Conservation (phyloP, 53 echinoderm and acorn worm genomes). For the Pentamera pediparva region DNA sequence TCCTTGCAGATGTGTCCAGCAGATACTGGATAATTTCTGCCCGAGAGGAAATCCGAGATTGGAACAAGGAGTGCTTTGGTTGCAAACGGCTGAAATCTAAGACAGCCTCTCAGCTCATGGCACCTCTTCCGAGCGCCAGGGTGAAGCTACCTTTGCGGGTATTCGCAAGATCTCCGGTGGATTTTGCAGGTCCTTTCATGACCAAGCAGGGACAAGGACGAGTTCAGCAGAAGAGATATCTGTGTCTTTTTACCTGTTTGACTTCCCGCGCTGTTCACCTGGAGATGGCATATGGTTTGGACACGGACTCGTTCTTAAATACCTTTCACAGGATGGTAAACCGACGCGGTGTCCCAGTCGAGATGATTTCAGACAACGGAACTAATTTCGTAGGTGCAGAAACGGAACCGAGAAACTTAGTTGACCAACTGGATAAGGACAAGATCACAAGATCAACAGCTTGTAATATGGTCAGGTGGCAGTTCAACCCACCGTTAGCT, state of each 20-base stretch:
- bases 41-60: slow-evolving; percentile 17
- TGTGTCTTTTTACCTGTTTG: slow-evolving; percentile 27
- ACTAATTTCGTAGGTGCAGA: slow-evolving; percentile 18
- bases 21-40: slow-evolving; percentile 9
- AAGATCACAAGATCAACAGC: slow-evolving; percentile 6
- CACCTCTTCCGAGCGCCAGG: slow-evolving; percentile 5
- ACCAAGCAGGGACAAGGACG: slow-evolving; percentile 28
- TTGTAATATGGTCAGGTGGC: not conserved
- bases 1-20: not conserved
- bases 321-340: not conserved
- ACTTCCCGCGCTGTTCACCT: slow-evolving; percentile 1
- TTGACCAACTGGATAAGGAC: not conserved
- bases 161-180: slow-evolving; percentile 19
- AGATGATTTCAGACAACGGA: slow-evolving; percentile 1
- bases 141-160: slow-evolving; percentile 7
- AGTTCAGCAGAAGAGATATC: slow-evolving; percentile 13
- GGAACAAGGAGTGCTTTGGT: not conserved
- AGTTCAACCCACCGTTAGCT: slow-evolving; percentile 2
- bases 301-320: slow-evolving; percentile 14
- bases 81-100: slow-evolving; percentile 8
- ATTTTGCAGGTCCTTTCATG: slow-evolving; percentile 38
- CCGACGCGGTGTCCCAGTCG: not conserved
- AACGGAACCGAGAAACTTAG: slow-evolving; percentile 1
- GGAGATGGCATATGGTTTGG: not conserved
- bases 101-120: no score